phyloP scores from a whole-genome alignment of 2,888 invertebrate species.

The Ptilodon capucinus region DNA sequence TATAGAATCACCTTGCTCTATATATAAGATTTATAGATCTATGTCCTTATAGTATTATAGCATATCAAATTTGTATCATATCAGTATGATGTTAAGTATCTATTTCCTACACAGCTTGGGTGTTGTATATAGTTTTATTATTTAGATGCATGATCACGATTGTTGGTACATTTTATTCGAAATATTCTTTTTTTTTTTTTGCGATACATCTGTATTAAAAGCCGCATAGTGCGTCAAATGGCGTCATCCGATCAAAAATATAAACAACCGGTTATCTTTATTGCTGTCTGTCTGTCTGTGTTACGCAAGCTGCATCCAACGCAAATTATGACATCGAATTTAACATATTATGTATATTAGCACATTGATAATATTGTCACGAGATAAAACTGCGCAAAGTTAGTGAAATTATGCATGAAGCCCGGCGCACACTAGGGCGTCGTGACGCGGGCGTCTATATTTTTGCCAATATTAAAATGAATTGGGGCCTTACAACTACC shows the following conservation, averaged over 20 bases:
- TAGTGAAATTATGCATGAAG: neutral
- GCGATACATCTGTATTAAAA: neutral
- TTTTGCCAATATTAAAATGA: no score
- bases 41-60: neutral
- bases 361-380: neutral
- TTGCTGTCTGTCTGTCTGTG: neutral
- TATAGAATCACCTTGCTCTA: neutral
- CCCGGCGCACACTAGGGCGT: no score
- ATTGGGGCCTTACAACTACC: no score
- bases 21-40: neutral
- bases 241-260: neutral
- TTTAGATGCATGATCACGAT: neutral
- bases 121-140: neutral
- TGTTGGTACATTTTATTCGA: no score
- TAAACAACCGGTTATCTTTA: constrained; percentile 1
- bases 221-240: neutral
- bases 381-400: constrained; percentile 1
- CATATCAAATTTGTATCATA: neutral
- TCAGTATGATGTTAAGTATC: no score
- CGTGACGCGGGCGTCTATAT: no score
- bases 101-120: neutral
- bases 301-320: neutral
- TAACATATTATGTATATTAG: neutral
- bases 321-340: neutral
- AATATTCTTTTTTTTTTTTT: no score